A percentile compares a stretch with the other conserved stretches of the same genome.
phyloP scores from a whole-genome alignment of 1,140 invertebrate species.

The Oryzaephilus surinamensis region DNA sequence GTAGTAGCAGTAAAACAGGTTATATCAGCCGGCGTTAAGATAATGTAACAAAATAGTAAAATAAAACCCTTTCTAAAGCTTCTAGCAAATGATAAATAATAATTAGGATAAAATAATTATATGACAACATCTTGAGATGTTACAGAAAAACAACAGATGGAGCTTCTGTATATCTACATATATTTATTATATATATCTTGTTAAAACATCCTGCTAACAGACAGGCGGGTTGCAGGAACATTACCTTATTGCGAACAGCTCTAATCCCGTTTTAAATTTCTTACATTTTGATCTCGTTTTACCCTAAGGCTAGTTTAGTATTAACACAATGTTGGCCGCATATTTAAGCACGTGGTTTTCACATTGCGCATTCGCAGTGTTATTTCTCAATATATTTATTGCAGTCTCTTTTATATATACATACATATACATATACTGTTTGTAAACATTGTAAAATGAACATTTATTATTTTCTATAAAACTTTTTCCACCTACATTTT shows the following conservation, averaged over 20 bases:
- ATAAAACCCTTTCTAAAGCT: constrained; percentile 21
- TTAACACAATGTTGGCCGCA: constrained; percentile 16
- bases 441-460: constrained; percentile 15
- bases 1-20: constrained; percentile 29
- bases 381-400: constrained; percentile 13
- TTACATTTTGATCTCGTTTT: no score
- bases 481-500: no score
- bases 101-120: constrained; percentile 28
- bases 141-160: constrained; percentile 18
- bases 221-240: constrained; percentile 19
- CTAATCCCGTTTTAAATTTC: no score
- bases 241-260: no score
- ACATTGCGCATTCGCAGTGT: constrained; percentile 8
- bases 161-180: no score
- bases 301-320: no score
- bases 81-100: constrained; percentile 22
- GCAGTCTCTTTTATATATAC: no score
- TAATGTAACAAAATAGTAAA: constrained; percentile 25
- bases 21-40: constrained; percentile 23
- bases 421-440: constrained; percentile 12
- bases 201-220: constrained; percentile 5
- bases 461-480: no score
- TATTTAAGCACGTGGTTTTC: constrained; percentile 10
- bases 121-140: constrained; percentile 21
- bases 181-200: no score